Conservation (phyloP, 2,797 vertebrate species). For the Florisuga fusca region DNA sequence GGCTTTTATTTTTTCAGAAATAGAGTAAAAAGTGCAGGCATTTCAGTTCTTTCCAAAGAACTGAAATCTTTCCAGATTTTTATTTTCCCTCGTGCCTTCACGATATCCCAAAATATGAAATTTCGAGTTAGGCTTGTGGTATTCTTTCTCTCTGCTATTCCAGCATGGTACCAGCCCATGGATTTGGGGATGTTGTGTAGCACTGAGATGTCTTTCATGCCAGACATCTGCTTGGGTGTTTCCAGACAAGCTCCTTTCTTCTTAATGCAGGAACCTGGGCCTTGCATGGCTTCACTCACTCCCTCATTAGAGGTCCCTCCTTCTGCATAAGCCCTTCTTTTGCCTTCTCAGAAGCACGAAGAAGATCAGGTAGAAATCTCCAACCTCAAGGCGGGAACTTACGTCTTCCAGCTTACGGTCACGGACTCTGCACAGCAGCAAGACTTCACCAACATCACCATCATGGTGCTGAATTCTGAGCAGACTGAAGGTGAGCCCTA, state of each 20-base stretch:
- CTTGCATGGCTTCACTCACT: not conserved
- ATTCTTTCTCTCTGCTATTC: not conserved
- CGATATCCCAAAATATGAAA: not conserved
- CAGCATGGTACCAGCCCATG: not conserved
- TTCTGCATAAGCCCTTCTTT: constrained; percentile 12
- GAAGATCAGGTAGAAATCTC: constrained; percentile 83
- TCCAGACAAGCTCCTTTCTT: not conserved
- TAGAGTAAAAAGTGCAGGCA: not conserved
- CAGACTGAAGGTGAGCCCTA: constrained; percentile 86
- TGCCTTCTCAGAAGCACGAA: constrained; percentile 74
- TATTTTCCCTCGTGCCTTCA: not conserved
- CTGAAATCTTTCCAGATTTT: no score
- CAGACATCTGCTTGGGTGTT: not conserved
- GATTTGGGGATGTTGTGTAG: not conserved
- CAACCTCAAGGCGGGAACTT: constrained; percentile 88
- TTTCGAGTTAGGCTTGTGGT: not conserved
- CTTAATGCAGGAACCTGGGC: not conserved
- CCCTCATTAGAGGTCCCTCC: not conserved
- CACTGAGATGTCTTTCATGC: not conserved
- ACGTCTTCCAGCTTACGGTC: constrained; percentile 88
- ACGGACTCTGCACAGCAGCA: constrained; percentile 78
- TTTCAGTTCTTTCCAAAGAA: not conserved
- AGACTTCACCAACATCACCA: constrained; percentile 80
- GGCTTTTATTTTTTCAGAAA: not conserved
- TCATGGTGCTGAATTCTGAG: constrained; percentile 88